phyloP scores from a whole-genome alignment of 2,113 vertebrate genomes.

The Sus scrofa region DNA sequence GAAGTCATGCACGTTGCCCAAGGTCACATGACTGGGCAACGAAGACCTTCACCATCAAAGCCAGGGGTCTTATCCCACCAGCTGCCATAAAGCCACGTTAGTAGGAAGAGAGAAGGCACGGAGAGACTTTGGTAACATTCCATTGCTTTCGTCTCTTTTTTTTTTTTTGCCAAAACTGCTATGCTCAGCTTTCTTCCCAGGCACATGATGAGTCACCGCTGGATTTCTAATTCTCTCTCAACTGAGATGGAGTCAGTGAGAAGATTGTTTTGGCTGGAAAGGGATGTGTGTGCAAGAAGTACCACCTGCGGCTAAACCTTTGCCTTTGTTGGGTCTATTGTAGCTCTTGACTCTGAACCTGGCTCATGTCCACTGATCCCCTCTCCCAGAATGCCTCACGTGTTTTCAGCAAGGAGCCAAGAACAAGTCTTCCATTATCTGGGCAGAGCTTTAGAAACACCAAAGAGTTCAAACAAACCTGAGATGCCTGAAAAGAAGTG shows the following conservation, averaged over 20 bases:
- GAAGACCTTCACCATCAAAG: background rate
- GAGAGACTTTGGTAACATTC: constrained; percentile 27
- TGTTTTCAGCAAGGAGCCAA: background rate
- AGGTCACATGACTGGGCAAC: background rate
- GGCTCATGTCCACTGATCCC: background rate
- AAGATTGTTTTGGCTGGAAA: constrained; percentile 60
- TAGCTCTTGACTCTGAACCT: background rate
- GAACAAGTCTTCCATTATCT: background rate
- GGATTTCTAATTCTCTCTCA: constrained; percentile 48
- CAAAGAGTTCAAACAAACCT: no score
- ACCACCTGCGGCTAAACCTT: constrained; percentile 63
- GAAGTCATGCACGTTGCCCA: background rate
- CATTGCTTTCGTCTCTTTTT: constrained; percentile 25
- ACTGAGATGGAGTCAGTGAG: constrained; percentile 19
- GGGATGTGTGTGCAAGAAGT: constrained; percentile 1
- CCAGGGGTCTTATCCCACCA: background rate
- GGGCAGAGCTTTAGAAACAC: no score
- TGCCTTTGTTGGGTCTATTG: constrained; percentile 49
- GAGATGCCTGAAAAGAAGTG: no score
- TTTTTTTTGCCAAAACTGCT: constrained; percentile 67
- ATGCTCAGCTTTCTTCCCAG: background rate
- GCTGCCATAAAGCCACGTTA: background rate
- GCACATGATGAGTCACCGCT: constrained; percentile 64
- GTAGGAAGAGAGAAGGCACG: background rate
- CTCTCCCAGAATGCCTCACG: background rate